phyloP scores from a whole-genome alignment of 2,113 vertebrate genomes.

The Pan paniscus region DNA sequence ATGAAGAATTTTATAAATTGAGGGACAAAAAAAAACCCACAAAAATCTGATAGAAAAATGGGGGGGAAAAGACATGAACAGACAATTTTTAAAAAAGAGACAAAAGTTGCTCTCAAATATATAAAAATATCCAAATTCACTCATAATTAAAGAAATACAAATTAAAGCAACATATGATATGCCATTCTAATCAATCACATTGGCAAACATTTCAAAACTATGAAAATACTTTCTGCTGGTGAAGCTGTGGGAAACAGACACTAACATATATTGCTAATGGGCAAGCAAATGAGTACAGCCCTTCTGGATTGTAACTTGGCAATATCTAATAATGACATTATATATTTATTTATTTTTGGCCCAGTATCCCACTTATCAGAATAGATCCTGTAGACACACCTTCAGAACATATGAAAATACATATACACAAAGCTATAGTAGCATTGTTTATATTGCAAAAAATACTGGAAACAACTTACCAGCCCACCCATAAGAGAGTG shows the following conservation, averaged over 20 bases:
- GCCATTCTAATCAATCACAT: too few species aligned
- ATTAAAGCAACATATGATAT: too few species aligned
- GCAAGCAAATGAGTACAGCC: neutral
- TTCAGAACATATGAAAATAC: neutral
- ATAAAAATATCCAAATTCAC: too few species aligned
- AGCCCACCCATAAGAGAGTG: neutral
- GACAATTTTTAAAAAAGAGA: too few species aligned
- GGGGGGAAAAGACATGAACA: too few species aligned
- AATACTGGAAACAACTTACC: neutral
- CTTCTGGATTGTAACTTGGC: neutral
- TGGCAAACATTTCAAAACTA: neutral
- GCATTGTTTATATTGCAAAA: neutral
- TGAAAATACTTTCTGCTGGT: neutral
- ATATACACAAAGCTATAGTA: neutral
- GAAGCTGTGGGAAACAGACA: neutral
- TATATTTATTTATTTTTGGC: neutral
- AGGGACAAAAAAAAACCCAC: accelerated
- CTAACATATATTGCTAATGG: neutral
- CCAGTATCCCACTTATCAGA: neutral
- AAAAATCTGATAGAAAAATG: too few species aligned
- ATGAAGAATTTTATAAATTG: too few species aligned
- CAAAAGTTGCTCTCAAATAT: too few species aligned
- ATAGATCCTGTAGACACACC: neutral
- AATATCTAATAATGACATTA: neutral
- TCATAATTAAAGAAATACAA: too few species aligned